These are phyloP conservation scores for Mustela nigripes DNA, from an alignment of 2,113 vertebrate genomes.

Conservation along the genomic window DNA sequence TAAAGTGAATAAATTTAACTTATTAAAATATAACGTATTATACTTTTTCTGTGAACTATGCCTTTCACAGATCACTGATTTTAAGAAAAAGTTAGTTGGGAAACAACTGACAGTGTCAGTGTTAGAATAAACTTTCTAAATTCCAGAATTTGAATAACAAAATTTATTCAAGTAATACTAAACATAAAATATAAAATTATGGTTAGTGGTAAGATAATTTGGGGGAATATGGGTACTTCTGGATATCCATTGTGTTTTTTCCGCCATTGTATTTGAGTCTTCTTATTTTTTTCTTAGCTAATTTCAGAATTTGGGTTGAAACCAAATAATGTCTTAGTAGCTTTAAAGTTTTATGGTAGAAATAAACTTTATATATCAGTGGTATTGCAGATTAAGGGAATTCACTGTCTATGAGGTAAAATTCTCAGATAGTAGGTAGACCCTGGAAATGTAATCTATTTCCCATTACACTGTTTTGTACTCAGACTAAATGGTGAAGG, in stretches of 20 bases:
- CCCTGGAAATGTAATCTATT: neutral
- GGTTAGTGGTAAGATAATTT: neutral
- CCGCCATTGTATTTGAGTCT: neutral
- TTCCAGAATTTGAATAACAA: neutral
- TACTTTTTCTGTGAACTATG: conserved; percentile 13
- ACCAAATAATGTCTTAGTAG: neutral
- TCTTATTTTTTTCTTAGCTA: conserved; percentile 26
- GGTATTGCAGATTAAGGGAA: conserved; percentile 4
- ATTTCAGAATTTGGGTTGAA: conserved; percentile 49
- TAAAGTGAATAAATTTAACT: conserved; percentile 44
- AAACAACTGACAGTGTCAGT: conserved; percentile 7
- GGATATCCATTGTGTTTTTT: neutral
- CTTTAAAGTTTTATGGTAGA: conserved; percentile 39
- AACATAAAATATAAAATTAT: conserved; percentile 26
- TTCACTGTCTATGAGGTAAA: neutral
- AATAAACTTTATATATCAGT: neutral
- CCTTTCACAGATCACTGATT: conserved; percentile 3
- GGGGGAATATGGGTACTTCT: neutral
- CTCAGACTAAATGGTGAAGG: neutral
- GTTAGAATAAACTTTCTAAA: neutral
- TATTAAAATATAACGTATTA: conserved; percentile 17
- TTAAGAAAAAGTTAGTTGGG: conserved; percentile 22
- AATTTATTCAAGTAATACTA: neutral
- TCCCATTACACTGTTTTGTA: neutral
- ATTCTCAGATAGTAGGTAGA: neutral